Evolutionary conservation across 1,140 invertebrate genomes (phyloP), one percentile per base, ranked within the genome.

Genomic region (Zophobas atratus): DNA sequence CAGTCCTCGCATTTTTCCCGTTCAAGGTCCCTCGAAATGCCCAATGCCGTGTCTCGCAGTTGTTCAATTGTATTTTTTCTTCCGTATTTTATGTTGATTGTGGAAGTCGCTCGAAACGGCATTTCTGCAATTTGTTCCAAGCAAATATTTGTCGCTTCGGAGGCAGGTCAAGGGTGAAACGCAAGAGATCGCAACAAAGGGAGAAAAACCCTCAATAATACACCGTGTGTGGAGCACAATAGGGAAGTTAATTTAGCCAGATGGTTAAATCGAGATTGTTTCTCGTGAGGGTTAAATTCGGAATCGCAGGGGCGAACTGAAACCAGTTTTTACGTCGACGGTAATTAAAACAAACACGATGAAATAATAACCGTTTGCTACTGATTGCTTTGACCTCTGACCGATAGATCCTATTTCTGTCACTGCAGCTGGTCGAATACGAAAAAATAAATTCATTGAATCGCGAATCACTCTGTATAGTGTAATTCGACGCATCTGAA

Each of bases 31-130:
- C 20, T 20, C 20, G 20, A 20, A 20, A 20, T 20, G 20, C 20
- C 20, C 20, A 20, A 34, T 55, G 53, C 34, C 53, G 53, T 55
- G 53, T 34, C 35, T 34, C 6, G 32, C 53, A 55, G 35, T 34
- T 55, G 35, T 55, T 34, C 33, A 55, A 34, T 55, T 34, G n/a
- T 55, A 55, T 4, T 55, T 20, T 55, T 55, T 55, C 35, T 34
- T n/a, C 8, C 32, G 3, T 55, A 51, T 51, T 51, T 51, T 51
- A 51, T 20, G 60, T 60, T 60, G 56, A 60, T 60, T 60, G 56
- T 39, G 49, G 49, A 53, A 53, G 20, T 53, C 49, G 56, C 56
- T 60, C 34, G 56, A 8, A 8, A 46, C 8, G 43, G 3, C 43
- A 46, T 8, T 60, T 6, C n/a, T 36, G 35, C 56, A 36, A 60